Base-by-base conservation (phyloP, 2,888 invertebrate species). In the Pteria penguin region DNA sequence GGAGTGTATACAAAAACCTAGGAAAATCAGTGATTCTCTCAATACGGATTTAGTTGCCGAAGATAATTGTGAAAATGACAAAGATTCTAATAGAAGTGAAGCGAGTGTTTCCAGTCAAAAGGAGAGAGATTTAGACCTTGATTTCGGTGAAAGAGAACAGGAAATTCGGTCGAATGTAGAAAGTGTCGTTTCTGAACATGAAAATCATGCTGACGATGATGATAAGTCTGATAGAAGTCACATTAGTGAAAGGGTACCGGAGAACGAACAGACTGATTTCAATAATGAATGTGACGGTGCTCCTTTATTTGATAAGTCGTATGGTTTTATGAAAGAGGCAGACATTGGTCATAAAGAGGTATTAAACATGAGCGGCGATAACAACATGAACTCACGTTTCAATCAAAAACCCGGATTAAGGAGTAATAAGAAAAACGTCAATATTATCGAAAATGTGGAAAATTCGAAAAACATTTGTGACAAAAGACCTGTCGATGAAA, bases 391-490 rank as follows among this genome's bases (percentile, higher is more conserved):
- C 57, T 8, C 27, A 54, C 26, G 29, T 14, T 22, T 18, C 24
- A 18, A 14, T 57, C 29, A 68, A 68, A 68, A 68, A 33, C 32
- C 57, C 4, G 58, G 68, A 57, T 68, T 57, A 57, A 68, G 32
- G 57, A 24, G 27, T 33, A 68, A 68, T 18, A 57, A 57, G 29
- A 68, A 68, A 55, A 68, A 55, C 26, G 61, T 71, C 52, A 71
- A 71, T 45, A 61, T 71, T 33, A 33, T 27, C 60, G 29, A 33
- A 27, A 26, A 61, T 45, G 18, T 22, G n/a, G 71, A 62, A 57
- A 31, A 71, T 45, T 27, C 62, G 22, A 32, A 26, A 61, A 57
- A 61, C 18, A 62, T 14, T 33, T 29, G 27, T 52, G 31, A 29
- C 24, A 58, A 71, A 60, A 65, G n/a, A 45, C 8, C 65, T 22